These are phyloP conservation scores for Protula sp. DNA, from an alignment of 2,888 invertebrate species.

Conservation along the genomic window DNA sequence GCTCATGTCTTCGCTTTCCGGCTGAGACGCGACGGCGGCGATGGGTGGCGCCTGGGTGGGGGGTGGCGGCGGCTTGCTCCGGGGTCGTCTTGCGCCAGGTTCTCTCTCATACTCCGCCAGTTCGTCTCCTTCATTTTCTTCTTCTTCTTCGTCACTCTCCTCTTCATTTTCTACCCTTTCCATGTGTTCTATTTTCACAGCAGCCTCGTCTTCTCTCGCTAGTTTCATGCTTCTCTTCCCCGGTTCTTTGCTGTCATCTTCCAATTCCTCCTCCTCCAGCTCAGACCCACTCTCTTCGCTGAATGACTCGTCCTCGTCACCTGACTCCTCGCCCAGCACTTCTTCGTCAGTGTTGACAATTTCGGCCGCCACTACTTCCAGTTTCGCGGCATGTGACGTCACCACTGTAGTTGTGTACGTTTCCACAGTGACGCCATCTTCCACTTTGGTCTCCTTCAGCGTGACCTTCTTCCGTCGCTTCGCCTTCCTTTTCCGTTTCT, in stretches of 20 bases:
- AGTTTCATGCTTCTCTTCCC: neutral
- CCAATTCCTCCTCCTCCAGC: constrained; percentile 3
- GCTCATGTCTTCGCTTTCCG: no score
- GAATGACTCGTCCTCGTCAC: constrained; percentile 3
- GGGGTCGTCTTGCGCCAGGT: neutral
- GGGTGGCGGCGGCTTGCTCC: no score
- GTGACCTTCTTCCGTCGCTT: neutral
- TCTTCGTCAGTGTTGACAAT: neutral
- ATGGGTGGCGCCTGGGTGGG: no score
- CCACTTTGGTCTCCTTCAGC: neutral
- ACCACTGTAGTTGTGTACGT: constrained; percentile 2
- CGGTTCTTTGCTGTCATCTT: constrained; percentile 6
- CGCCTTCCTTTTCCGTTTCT: neutral
- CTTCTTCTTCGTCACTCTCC: neutral
- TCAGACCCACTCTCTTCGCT: neutral
- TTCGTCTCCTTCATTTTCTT: neutral
- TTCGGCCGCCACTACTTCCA: neutral
- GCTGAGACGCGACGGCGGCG: no score
- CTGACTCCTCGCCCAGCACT: neutral
- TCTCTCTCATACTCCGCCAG: neutral
- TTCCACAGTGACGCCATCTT: neutral
- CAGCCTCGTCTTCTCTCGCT: neutral
- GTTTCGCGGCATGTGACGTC: neutral
- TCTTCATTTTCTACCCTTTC: constrained; percentile 7
- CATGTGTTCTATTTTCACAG: neutral